Percentiles rank a stretch among this genome's conserved stretches.
phyloP scores from a whole-genome alignment of 2,113 vertebrate species.

The Hippoglossus stenolepis region DNA sequence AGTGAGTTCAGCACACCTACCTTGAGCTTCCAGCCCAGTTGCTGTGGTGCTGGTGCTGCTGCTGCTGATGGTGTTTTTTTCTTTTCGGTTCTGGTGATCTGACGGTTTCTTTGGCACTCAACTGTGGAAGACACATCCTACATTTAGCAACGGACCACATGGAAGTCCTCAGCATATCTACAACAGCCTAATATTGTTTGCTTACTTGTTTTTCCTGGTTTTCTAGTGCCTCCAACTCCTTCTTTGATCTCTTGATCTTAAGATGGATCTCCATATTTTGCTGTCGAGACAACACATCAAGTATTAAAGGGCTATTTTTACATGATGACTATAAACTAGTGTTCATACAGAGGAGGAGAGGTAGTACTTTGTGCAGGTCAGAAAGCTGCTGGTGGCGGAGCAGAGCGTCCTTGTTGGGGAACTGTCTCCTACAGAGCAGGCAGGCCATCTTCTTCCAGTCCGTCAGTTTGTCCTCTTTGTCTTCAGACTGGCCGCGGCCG shows the following conservation, averaged over 20 bases:
- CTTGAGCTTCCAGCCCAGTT: conserved; percentile 79
- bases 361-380: conserved; percentile 93
- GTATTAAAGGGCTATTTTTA: background rate
- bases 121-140: conserved; percentile 44
- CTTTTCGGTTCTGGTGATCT: conserved; percentile 80
- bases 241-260: conserved; percentile 95
- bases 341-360: background rate
- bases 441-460: conserved; percentile 99
- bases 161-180: background rate
- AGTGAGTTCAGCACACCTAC: conserved; percentile 40
- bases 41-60: conserved; percentile 65
- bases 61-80: conserved; percentile 76
- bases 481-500: conserved; percentile 82
- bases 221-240: conserved; percentile 94
- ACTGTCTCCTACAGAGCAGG: conserved; percentile 94
- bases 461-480: conserved; percentile 90
- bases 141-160: background rate
- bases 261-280: conserved; percentile 98
- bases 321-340: background rate
- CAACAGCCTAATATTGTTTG: background rate
- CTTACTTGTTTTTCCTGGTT: conserved; percentile 89
- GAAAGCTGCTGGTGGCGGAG: conserved; percentile 97
- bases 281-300: conserved; percentile 70
- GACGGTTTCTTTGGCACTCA: conserved; percentile 61
- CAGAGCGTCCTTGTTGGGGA: conserved; percentile 95